Evolutionary conservation across 1,140 invertebrate species (phyloP).

Genomic region (Antheraea mylitta): DNA sequence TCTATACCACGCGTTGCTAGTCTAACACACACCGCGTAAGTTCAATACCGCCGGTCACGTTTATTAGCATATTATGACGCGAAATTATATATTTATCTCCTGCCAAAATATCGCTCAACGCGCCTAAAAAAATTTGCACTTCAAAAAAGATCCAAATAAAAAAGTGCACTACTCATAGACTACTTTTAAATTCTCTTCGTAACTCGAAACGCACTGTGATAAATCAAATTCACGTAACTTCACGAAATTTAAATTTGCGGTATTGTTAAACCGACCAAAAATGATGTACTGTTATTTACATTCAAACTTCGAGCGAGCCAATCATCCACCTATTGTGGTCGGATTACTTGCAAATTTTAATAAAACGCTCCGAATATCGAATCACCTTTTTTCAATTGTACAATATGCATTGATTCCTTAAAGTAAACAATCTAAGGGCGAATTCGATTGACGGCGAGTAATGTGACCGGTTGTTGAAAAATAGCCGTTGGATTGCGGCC

Average conservation of each 20-base stretch:
- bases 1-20: too few relatives aligned
- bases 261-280: slow-evolving; percentile 42
- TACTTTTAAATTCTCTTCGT: not conserved
- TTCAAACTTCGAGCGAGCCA: slow-evolving; percentile 35
- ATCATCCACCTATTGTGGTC: slow-evolving; percentile 55
- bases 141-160: too few relatives aligned
- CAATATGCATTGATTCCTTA: slow-evolving; percentile 26
- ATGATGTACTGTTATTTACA: slow-evolving; percentile 10
- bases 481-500: slow-evolving; percentile 35
- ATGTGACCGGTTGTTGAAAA: slow-evolving; percentile 20
- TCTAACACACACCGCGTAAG: too few relatives aligned
- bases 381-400: not conserved
- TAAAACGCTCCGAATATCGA: slow-evolving; percentile 14
- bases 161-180: not conserved
- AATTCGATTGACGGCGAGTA: slow-evolving; percentile 12
- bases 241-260: slow-evolving; percentile 35
- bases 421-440: not conserved
- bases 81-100: too few relatives aligned
- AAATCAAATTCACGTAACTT: slow-evolving; percentile 27
- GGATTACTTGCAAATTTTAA: slow-evolving; percentile 69
- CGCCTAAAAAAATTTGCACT: too few relatives aligned
- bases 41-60: too few relatives aligned
- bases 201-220: slow-evolving; percentile 19
- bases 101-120: too few relatives aligned
- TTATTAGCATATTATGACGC: too few relatives aligned